Percentiles rank a stretch among this genome's conserved stretches.
Conservation (phyloP, 2,888 invertebrate genomes). For the Liopterus haemorrhoidalis region DNA sequence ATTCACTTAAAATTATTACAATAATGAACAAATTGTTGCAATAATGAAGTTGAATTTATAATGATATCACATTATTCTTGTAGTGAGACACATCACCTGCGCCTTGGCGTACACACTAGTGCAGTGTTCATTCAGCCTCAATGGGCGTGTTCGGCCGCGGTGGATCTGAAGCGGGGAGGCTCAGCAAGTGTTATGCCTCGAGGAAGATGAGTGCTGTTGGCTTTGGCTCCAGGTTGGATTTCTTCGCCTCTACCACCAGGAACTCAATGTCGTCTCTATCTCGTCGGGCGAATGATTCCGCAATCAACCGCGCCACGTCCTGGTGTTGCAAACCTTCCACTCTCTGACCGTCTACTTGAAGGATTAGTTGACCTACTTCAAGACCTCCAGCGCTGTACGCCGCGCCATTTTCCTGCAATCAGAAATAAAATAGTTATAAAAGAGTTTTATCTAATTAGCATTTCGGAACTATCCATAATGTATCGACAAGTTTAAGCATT, state of each 20-base stretch:
- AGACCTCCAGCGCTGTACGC: conserved; percentile 89
- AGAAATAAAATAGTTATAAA: conserved; percentile 12
- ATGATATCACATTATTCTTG: no score
- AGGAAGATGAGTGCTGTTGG: conserved; percentile 85
- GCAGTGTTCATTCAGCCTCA: no score
- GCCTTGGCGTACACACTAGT: no score
- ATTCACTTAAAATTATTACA: no score
- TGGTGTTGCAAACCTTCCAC: conserved; percentile 79
- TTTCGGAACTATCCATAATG: no score
- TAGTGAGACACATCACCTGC: no score
- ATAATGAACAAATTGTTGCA: no score
- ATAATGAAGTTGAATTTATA: no score
- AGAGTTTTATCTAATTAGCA: no score
- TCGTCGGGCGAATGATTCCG: conserved; percentile 86
- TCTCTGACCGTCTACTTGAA: conserved; percentile 74
- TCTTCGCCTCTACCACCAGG: conserved; percentile 87
- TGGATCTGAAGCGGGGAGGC: conserved; percentile 77
- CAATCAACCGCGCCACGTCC: conserved; percentile 86
- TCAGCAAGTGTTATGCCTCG: conserved; percentile 88
- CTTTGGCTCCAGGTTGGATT: conserved; percentile 86
- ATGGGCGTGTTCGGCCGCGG: conserved; percentile 56
- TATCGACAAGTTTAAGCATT: no score
- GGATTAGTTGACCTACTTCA: conserved; percentile 88
- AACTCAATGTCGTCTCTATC: conserved; percentile 87
- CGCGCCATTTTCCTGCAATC: conserved; percentile 82